A percentile compares a stretch with the other conserved stretches of the same genome.
phyloP scores from a whole-genome alignment of 2,113 vertebrate species.

The Sylvilagus bachmani region DNA sequence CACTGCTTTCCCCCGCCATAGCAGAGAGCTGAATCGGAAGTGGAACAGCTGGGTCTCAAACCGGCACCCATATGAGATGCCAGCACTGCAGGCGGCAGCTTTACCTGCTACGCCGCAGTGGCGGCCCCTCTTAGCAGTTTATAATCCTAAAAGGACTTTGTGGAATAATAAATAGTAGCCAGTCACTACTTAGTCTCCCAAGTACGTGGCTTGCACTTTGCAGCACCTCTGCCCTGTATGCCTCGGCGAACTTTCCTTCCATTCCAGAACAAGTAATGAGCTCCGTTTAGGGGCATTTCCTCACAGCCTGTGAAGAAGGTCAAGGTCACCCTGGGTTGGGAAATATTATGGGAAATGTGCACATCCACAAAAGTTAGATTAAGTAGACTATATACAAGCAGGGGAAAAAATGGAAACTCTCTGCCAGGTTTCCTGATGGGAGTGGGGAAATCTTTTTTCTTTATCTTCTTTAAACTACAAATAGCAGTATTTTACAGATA shows the following conservation, averaged over 20 bases:
- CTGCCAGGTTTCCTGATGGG: slow-evolving; percentile 70
- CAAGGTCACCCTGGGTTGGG: background rate
- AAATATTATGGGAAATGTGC: slow-evolving; percentile 26
- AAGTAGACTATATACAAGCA: background rate
- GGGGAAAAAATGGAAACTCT: background rate
- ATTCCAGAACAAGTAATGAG: background rate
- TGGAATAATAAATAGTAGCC: background rate
- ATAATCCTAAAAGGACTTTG: background rate
- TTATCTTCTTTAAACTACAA: slow-evolving; percentile 59
- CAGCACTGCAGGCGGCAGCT: no score
- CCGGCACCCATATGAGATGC: no score
- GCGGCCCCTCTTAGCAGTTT: background rate
- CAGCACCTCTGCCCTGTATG: background rate
- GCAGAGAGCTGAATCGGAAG: no score
- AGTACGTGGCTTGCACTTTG: background rate
- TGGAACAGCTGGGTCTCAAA: no score
- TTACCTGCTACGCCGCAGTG: no score
- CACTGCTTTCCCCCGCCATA: no score
- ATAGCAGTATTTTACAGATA: slow-evolving; percentile 32
- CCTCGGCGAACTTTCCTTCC: background rate
- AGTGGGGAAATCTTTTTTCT: slow-evolving; percentile 31
- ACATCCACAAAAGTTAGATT: slow-evolving; percentile 8
- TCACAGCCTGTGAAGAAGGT: background rate
- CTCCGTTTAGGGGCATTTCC: background rate
- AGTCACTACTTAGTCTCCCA: background rate